phyloP scores from a whole-genome alignment of 2,113 vertebrate species.

The Muntiacus reevesi region DNA sequence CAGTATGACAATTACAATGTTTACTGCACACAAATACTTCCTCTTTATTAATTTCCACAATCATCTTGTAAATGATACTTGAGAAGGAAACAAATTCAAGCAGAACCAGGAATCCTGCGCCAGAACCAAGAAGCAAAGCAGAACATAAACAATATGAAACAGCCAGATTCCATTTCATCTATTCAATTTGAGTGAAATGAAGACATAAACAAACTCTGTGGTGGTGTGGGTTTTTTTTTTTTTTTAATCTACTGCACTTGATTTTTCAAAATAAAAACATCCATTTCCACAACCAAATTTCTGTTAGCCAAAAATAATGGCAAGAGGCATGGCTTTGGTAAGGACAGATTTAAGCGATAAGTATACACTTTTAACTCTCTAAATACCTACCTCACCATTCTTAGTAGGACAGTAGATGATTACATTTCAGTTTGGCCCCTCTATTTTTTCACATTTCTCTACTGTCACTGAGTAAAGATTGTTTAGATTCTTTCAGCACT shows the following conservation, averaged over 20 bases:
- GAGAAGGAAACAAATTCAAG: conserved; percentile 55
- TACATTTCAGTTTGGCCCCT: neutral
- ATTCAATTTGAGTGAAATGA: conserved; percentile 56
- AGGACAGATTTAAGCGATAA: conserved; percentile 39
- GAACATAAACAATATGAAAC: conserved; percentile 67
- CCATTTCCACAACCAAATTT: conserved; percentile 51
- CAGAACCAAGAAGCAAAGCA: conserved; percentile 64
- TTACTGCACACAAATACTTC: conserved; percentile 50
- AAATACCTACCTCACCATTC: conserved; percentile 10
- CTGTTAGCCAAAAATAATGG: conserved; percentile 48
- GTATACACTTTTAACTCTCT: neutral
- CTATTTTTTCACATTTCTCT: conserved; percentile 12
- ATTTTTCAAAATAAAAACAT: conserved; percentile 71
- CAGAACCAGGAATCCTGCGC: conserved; percentile 39
- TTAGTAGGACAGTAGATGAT: neutral
- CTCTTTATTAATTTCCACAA: conserved; percentile 59
- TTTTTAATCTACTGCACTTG: conserved; percentile 61
- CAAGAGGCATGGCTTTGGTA: conserved; percentile 32
- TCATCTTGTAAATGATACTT: conserved; percentile 55
- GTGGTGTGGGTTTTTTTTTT: conserved; percentile 10
- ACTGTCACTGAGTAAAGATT: neutral
- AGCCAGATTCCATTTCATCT: conserved; percentile 61
- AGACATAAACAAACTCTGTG: conserved; percentile 67
- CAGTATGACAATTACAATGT: conserved; percentile 19
- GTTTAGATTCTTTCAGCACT: neutral